Evolutionary conservation across 92 coral and sea anemone species (phyloP), one percentile per base, ranked within the genome.

Genomic region (Palythoa heliodiscus): DNA sequence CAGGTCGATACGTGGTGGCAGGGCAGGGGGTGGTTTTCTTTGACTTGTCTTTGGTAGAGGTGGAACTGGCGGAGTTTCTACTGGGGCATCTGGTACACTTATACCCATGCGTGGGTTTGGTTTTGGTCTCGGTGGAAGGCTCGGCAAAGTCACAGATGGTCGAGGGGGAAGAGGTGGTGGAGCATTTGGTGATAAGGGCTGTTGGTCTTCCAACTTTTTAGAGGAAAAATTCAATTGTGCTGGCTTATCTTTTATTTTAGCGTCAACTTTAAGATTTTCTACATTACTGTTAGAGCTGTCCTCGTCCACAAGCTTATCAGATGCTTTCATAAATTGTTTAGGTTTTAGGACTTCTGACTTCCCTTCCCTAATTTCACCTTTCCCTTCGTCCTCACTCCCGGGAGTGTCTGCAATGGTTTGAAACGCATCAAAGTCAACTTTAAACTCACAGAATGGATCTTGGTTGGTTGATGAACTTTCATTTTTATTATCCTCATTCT

Each of bases 161-260:
- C 99, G 90, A 77, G 99, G 99, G 52, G 99, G 99, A 1, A 97
- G 97, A 10, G 99, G 98, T 71, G 99, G 99, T 3, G 99, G 98
- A 7, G 77, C 95, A 67, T 82, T 86, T 15, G 99, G 97, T 50
- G 99, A 97, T 12, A 55, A 5, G 23, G 89, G 81, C 60, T 92
- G 78, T 37, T 71, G 37, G 17, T 86, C 81, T 39, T 55, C 82
- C 47, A 53, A 70, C 17, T 91, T 83, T 39, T 89, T 68, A 35
- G 85, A 35, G 14, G 91, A 82, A 47, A 93, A 75, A 11, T 83
- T 52, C 11, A 71, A 54, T 22, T 90, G 80, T 48, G 74, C 84
- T 25, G 94, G 86, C 75, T 82, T 61, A 24, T 66, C 83, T 37
- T 67, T 75, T 1, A 17, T 72, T 35, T 20, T 57, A 2, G 68